Evolutionary conservation across 2,113 vertebrate genomes (phyloP).

Genomic region (Rafetus swinhoei): DNA sequence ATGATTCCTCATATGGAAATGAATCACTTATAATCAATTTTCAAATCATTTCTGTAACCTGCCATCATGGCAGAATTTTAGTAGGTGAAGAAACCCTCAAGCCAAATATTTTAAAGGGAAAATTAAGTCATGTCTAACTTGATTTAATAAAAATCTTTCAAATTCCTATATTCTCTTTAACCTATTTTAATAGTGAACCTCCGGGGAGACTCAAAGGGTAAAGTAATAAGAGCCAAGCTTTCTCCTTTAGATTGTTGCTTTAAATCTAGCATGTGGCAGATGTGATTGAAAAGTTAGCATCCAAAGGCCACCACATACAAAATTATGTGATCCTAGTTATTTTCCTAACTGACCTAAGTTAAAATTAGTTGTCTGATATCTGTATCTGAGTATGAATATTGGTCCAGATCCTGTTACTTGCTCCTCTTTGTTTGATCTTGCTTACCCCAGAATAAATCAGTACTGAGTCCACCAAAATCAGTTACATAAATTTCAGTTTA

Average conservation of each 20-base stretch:
- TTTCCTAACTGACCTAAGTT: background rate
- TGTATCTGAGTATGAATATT: background rate
- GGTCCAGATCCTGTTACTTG: background rate
- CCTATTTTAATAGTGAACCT: background rate
- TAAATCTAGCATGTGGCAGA: background rate
- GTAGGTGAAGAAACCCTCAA: background rate
- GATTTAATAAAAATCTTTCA: background rate
- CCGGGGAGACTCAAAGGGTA: background rate
- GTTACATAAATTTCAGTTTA: background rate
- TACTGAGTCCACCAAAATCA: background rate
- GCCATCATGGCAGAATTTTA: background rate
- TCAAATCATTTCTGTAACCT: background rate
- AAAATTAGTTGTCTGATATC: background rate
- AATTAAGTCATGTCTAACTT: background rate
- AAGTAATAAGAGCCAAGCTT: background rate
- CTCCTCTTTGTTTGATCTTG: background rate
- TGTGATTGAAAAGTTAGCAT: background rate
- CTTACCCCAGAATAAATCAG: background rate
- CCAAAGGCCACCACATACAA: background rate
- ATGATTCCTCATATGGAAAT: background rate
- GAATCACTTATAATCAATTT: background rate
- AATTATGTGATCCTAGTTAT: background rate
- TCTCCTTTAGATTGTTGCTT: background rate
- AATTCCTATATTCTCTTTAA: conserved; percentile 19
- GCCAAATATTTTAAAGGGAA: too few species aligned